Evolutionary conservation across 2,797 vertebrate genomes (phyloP).

Genomic region (Mallotus villosus): DNA sequence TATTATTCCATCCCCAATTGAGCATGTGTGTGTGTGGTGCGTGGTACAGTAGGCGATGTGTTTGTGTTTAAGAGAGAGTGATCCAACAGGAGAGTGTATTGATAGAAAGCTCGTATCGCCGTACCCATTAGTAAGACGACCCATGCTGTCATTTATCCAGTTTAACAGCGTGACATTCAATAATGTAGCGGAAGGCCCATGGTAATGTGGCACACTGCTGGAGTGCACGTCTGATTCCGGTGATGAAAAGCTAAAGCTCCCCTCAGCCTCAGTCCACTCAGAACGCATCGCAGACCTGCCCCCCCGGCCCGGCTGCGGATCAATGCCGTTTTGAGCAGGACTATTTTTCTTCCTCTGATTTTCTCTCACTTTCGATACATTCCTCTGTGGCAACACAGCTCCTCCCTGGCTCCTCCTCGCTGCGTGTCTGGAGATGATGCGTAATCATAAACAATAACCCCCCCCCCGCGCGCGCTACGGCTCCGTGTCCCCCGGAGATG

Average conservation of each 20-base stretch:
- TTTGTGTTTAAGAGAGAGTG: constrained; percentile 1
- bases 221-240: constrained; percentile 23
- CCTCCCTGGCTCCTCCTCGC: neutral
- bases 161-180: constrained; percentile 32
- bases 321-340: constrained; percentile 16
- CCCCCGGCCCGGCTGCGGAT: neutral
- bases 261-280: constrained; percentile 21
- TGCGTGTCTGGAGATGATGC: constrained; percentile 29
- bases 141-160: constrained; percentile 35
- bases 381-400: neutral
- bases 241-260: constrained; percentile 29
- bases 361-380: neutral
- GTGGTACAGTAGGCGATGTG: constrained; percentile 12
- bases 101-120: constrained; percentile 22
- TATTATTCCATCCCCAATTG: too few relatives aligned
- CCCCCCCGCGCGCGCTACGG: neutral
- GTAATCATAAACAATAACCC: constrained; percentile 50
- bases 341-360: constrained; percentile 4
- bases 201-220: constrained; percentile 32
- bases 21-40: neutral
- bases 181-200: constrained; percentile 23
- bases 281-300: neutral
- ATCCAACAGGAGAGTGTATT: constrained; percentile 9
- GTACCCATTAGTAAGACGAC: constrained; percentile 39
- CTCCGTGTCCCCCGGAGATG: constrained; percentile 1